Evolutionary conservation across 2,113 vertebrate genomes (phyloP), one percentile per base, ranked within the genome.

Genomic region (Ptychochromis oligacanthus): DNA sequence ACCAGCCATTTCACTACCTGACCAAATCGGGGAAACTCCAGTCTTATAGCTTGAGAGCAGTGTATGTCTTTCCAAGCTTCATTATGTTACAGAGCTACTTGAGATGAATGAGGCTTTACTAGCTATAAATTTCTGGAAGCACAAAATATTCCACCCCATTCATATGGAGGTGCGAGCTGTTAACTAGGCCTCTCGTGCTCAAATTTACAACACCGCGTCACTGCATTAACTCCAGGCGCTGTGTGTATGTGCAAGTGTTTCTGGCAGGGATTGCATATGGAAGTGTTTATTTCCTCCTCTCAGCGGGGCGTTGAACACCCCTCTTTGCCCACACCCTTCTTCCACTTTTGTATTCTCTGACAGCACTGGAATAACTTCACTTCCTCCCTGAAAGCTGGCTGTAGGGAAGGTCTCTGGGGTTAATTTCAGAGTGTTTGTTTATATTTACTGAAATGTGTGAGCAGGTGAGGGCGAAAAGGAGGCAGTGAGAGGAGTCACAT

Each of bases 231-330:
- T 83, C 31, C n/a, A 38, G 65, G 57, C 55, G 26, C 14, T 12
- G 49, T 24, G 79, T 9, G 62, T 26, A 1, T 49, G 49, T 38
- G 80, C 9, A 81, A 26, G 77, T 20, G 34, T 89, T 77, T 86
- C 77, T 88, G 91, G 88, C 88, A 78, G 82, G 57, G 54, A 75
- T 78, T 89, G 72, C 90, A 90, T 91, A 86, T 94, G 92, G 92
- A 95, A 94, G 89, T 92, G 88, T 93, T 94, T 94, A 94, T 93
- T 93, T 93, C 93, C 90, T 93, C 90, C 87, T 91, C 86, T 80
- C 87, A 86, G 90, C 89, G 87, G 90, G 92, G 94, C 88, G 85
- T 75, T 24, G 82, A 85, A 93, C 77, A 70, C 13, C 77, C 67
- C 78, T 85, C 60, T 57, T 75, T 17, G 7, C 77, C 38, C 57